phyloP scores from a whole-genome alignment of 2,113 vertebrate genomes.

The Meles meles region DNA sequence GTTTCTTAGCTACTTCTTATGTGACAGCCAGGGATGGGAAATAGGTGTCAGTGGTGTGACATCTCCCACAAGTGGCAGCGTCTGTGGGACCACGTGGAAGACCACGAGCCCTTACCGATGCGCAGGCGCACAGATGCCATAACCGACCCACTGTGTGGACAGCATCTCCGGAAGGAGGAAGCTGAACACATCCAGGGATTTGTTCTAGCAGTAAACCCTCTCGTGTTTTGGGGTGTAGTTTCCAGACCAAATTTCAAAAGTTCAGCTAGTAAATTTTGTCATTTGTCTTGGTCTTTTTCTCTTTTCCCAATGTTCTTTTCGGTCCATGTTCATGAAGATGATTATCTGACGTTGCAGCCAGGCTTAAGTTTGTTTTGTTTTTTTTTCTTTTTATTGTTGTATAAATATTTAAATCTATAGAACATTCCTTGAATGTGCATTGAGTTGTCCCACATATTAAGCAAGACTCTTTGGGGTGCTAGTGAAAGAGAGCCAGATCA shows the following conservation, averaged over 20 bases:
- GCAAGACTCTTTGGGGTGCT: neutral
- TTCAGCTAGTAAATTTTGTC: neutral
- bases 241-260: neutral
- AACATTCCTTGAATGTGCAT: neutral
- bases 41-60: neutral
- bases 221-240: neutral
- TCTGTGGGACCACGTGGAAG: neutral
- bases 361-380: neutral
- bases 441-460: neutral
- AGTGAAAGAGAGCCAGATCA: neutral
- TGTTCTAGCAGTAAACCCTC: neutral
- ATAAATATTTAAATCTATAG: neutral
- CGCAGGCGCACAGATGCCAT: neutral
- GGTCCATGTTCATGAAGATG: neutral
- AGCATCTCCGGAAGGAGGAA: neutral
- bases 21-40: neutral
- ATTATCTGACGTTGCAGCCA: neutral
- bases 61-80: neutral
- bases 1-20: neutral
- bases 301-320: neutral
- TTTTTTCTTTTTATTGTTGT: neutral
- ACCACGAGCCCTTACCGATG: neutral
- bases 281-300: neutral
- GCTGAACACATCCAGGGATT: neutral
- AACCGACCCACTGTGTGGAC: accelerated